Evolutionary conservation across 64 coral and sea anemone species (phyloP).

Genomic region (Porites lutea): DNA sequence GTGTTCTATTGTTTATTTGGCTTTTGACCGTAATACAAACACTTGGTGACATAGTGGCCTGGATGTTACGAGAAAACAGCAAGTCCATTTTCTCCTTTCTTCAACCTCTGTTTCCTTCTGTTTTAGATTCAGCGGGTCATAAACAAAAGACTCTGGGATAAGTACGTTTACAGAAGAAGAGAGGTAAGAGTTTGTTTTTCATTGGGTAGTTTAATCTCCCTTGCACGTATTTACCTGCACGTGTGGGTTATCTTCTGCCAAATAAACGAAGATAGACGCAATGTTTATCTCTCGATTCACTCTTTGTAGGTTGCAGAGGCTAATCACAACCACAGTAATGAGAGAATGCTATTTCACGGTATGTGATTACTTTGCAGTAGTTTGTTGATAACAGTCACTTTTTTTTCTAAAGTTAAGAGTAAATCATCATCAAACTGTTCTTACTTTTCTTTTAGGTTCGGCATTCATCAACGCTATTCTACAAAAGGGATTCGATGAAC

Average conservation of each 20-base stretch:
- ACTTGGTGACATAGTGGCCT: too few species aligned
- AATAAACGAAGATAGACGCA: too few species aligned
- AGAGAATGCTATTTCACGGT: conserved; percentile 99
- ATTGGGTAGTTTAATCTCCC: too few species aligned
- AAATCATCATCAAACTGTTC: too few species aligned
- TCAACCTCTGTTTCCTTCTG: background rate
- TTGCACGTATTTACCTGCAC: too few species aligned
- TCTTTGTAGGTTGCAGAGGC: conserved; percentile 84
- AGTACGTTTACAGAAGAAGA: conserved; percentile 95
- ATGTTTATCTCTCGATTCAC: background rate
- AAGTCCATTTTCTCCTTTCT: too few species aligned
- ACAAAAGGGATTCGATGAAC: conserved; percentile 96
- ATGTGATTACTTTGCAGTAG: background rate
- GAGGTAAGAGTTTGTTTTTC: conserved; percentile 64
- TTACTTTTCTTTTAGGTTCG: conserved; percentile 28
- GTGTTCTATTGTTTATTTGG: too few species aligned
- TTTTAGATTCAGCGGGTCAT: conserved; percentile 95
- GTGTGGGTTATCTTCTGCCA: too few species aligned
- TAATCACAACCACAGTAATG: conserved; percentile 97
- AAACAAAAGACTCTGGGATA: conserved; percentile 95
- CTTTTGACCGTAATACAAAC: too few species aligned
- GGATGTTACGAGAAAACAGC: too few species aligned
- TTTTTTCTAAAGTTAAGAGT: too few species aligned
- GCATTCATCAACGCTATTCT: conserved; percentile 95
- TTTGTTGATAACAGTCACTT: too few species aligned